These are phyloP conservation scores for Myopa tessellatipennis DNA, from an alignment of 2,888 invertebrate species.

Conservation along the genomic window DNA sequence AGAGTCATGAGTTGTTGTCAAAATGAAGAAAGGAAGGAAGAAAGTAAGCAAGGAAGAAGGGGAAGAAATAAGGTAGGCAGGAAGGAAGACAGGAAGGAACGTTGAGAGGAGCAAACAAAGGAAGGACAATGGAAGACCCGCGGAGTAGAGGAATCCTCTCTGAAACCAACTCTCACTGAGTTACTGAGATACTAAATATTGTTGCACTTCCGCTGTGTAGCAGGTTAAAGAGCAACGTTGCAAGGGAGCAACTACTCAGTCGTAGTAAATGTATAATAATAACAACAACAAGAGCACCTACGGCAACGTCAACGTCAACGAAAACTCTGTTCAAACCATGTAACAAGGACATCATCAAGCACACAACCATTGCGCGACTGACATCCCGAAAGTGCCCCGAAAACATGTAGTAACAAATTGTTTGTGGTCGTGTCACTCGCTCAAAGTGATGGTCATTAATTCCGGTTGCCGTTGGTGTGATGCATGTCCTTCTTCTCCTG, in stretches of 20 bases:
- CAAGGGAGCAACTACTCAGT: background rate
- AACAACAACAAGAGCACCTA: conserved; percentile 14
- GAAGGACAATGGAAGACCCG: too few species aligned
- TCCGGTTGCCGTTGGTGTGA: conserved; percentile 1
- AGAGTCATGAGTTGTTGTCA: background rate
- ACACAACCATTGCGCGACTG: background rate
- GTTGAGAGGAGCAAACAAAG: too few species aligned
- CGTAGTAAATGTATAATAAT: conserved; percentile 7
- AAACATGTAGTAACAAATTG: conserved; percentile 34
- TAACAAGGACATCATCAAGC: background rate
- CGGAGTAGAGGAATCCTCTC: too few species aligned
- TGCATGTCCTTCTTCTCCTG: background rate
- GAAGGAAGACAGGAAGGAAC: background rate
- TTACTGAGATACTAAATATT: background rate
- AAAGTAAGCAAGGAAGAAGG: background rate
- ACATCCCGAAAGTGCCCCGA: background rate
- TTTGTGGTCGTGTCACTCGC: conserved; percentile 5
- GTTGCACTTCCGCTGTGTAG: background rate
- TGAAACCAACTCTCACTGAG: too few species aligned
- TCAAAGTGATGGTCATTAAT: conserved; percentile 27
- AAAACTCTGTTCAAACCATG: background rate
- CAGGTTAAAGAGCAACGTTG: background rate
- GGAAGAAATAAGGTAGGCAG: background rate
- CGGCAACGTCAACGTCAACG: background rate
- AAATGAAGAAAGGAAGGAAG: background rate